A percentile compares a stretch with the other conserved stretches of the same genome.
phyloP scores from a whole-genome alignment of 2,888 invertebrate genomes.

The Xestia ashworthii region DNA sequence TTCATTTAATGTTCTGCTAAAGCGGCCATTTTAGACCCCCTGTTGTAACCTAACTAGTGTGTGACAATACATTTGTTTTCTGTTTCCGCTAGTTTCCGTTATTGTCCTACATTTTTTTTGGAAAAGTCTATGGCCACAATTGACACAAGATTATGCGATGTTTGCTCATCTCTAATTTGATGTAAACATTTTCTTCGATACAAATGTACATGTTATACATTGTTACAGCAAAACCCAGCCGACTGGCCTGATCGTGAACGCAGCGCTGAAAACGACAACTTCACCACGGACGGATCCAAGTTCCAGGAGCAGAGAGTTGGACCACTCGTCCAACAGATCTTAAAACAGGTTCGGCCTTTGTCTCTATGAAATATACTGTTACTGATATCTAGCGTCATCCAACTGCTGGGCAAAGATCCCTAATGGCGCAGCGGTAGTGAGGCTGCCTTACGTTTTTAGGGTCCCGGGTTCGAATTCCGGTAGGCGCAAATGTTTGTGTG shows the following conservation, averaged over 20 bases:
- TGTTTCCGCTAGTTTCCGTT: neutral
- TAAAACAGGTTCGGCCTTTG: conserved; percentile 79
- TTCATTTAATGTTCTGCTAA: no score
- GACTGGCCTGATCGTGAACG: conserved; percentile 87
- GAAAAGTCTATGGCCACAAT: neutral
- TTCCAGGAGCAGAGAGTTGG: conserved; percentile 88
- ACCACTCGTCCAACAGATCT: conserved; percentile 85
- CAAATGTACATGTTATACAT: neutral
- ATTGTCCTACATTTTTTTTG: neutral
- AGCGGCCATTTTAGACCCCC: no score
- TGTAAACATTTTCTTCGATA: neutral
- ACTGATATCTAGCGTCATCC: no score
- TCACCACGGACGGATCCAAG: conserved; percentile 85
- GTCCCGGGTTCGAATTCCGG: no score
- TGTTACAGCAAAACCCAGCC: conserved; percentile 68
- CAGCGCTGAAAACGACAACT: conserved; percentile 87
- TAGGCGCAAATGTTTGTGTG: no score
- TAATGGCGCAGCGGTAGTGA: no score
- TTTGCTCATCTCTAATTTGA: neutral
- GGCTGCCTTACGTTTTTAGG: no score
- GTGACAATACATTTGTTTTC: neutral
- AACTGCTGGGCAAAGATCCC: no score
- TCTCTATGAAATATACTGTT: no score
- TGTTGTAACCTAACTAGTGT: neutral
- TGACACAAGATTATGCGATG: neutral